phyloP scores from a whole-genome alignment of 2,113 vertebrate genomes.

The Oxyura jamaicensis region DNA sequence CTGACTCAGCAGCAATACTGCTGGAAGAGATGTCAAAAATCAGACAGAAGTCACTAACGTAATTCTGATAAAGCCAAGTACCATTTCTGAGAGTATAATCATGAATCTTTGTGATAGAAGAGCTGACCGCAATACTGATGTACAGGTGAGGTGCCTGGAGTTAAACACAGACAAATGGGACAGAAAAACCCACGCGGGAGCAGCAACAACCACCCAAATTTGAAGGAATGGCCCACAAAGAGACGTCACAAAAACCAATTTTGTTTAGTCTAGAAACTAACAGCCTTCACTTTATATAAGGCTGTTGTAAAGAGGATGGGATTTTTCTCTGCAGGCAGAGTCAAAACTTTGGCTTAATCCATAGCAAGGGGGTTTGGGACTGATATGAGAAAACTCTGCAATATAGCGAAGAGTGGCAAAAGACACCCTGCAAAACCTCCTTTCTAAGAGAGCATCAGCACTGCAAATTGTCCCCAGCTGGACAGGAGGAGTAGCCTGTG shows the following conservation, averaged over 20 bases:
- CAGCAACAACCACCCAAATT: not conserved
- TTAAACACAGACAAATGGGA: not conserved
- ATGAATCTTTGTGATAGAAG: not conserved
- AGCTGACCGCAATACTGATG: not conserved
- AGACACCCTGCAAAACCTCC: not conserved
- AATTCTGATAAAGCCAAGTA: slow-evolving; percentile 5
- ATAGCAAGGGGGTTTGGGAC: not conserved
- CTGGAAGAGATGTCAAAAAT: not conserved
- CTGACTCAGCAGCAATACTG: slow-evolving; percentile 5
- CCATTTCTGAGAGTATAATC: not conserved
- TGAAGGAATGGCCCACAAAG: not conserved
- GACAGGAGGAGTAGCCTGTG: not conserved
- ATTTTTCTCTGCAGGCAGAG: not conserved
- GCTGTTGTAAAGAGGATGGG: not conserved
- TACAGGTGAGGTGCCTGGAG: not conserved
- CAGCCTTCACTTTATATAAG: not conserved
- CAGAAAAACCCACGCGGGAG: not conserved
- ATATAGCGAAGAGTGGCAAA: not conserved
- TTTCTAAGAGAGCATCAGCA: not conserved
- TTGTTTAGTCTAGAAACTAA: not conserved
- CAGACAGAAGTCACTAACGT: not conserved
- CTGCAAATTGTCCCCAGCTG: not conserved
- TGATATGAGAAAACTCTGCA: not conserved
- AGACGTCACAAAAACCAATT: not conserved
- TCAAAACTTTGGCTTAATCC: slow-evolving; percentile 4